Percentiles rank a stretch among this genome's conserved stretches.
phyloP scores from a whole-genome alignment of 1,140 invertebrate genomes.

The Phenacoccus solenopsis region DNA sequence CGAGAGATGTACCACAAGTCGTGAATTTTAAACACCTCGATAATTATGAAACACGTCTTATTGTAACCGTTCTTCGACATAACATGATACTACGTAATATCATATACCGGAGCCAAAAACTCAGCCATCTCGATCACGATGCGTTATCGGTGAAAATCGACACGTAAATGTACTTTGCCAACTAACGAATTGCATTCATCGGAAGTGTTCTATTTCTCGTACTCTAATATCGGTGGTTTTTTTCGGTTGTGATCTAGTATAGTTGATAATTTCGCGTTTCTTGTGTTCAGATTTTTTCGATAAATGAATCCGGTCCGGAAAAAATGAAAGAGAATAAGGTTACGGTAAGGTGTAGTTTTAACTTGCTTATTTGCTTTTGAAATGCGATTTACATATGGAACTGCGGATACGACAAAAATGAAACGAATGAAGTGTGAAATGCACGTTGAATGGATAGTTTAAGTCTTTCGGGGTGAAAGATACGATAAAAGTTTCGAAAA shows the following conservation, averaged over 20 bases:
- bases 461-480: no score
- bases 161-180: not conserved
- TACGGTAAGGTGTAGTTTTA: not conserved
- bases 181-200: not conserved
- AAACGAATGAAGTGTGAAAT: no score
- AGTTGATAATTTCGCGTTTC: not conserved
- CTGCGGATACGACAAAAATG: no score
- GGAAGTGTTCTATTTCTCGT: not conserved
- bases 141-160: not conserved
- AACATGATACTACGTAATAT: not conserved
- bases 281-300: not conserved
- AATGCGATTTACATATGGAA: no score
- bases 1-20: not conserved
- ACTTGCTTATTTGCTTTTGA: no score
- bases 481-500: no score
- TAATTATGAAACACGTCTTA: not conserved
- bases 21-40: not conserved
- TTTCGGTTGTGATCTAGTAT: not conserved
- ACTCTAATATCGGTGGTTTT: no score
- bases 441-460: no score
- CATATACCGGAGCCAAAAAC: not conserved
- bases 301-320: not conserved
- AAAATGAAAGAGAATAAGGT: not conserved
- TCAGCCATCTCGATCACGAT: not conserved
- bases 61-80: not conserved